These are phyloP conservation scores for Rhogogaster chlorosoma DNA, from an alignment of 2,888 invertebrate species.

Conservation along the genomic window DNA sequence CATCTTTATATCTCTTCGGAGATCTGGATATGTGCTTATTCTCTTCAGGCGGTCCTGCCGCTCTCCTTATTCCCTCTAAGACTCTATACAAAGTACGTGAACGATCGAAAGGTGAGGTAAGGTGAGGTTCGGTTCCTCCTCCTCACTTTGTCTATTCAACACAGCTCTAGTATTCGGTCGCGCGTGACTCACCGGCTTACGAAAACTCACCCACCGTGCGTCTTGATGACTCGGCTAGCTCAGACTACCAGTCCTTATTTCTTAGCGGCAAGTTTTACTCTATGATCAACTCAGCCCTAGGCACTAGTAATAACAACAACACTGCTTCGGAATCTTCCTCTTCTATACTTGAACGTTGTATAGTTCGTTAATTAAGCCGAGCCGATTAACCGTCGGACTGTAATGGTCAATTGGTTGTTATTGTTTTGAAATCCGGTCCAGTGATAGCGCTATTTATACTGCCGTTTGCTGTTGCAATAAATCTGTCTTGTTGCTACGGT, in stretches of 20 bases:
- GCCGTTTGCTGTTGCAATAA: neutral
- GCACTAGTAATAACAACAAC: conserved; percentile 22
- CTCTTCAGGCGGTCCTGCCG: conserved; percentile 41
- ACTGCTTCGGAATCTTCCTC: conserved; percentile 32
- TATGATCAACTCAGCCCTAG: neutral
- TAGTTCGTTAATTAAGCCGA: neutral
- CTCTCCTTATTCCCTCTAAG: neutral
- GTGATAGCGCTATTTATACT: neutral
- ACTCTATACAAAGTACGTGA: neutral
- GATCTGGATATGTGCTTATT: neutral
- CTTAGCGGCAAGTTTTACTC: neutral
- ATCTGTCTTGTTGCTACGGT: neutral
- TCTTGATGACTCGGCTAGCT: conserved; percentile 40
- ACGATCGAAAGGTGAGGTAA: neutral
- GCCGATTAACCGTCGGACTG: neutral
- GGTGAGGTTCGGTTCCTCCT: neutral
- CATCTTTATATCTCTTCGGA: conserved; percentile 62
- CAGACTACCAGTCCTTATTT: neutral
- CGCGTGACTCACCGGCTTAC: conserved; percentile 69
- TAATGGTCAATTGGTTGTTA: neutral
- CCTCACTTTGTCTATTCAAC: conserved; percentile 21
- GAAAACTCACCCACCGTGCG: conserved; percentile 60
- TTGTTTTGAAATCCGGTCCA: neutral
- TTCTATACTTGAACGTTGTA: conserved; percentile 7
- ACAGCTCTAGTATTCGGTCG: conserved; percentile 57